These are phyloP conservation scores for Erpetoichthys calabaricus DNA, from an alignment of 2,797 vertebrate genomes.

Conservation along the genomic window DNA sequence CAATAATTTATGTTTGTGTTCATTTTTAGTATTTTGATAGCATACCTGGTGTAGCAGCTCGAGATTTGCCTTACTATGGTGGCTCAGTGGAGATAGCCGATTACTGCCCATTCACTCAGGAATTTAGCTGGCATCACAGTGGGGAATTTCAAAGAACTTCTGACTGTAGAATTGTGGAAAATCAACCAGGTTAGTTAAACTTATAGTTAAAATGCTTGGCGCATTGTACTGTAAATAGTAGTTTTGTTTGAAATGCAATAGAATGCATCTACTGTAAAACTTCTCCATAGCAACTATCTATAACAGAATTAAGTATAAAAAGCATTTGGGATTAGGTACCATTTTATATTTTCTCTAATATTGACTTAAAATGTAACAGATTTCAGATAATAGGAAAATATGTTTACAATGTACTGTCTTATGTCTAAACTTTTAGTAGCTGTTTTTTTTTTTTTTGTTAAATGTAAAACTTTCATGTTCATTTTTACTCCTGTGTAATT, in stretches of 20 bases:
- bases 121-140: conserved; percentile 91
- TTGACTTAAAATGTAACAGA: too few relatives aligned
- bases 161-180: conserved; percentile 74
- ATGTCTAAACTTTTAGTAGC: too few relatives aligned
- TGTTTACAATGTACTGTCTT: too few relatives aligned
- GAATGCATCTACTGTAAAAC: too few relatives aligned
- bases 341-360: too few relatives aligned
- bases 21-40: conserved; percentile 73
- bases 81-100: conserved; percentile 93
- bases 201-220: neutral
- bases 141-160: conserved; percentile 91
- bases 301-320: too few relatives aligned
- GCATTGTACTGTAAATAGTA: neutral
- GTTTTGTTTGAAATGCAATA: neutral
- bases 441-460: too few relatives aligned
- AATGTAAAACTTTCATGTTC: too few relatives aligned
- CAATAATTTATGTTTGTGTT: neutral
- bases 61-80: conserved; percentile 67
- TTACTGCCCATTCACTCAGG: conserved; percentile 91
- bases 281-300: too few relatives aligned
- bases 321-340: too few relatives aligned
- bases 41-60: conserved; percentile 56
- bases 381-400: too few relatives aligned
- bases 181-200: conserved; percentile 73
- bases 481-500: too few relatives aligned